Evolutionary conservation across 1,140 invertebrate genomes (phyloP), one percentile per base, ranked within the genome.

Genomic region (Aplysia californica): DNA sequence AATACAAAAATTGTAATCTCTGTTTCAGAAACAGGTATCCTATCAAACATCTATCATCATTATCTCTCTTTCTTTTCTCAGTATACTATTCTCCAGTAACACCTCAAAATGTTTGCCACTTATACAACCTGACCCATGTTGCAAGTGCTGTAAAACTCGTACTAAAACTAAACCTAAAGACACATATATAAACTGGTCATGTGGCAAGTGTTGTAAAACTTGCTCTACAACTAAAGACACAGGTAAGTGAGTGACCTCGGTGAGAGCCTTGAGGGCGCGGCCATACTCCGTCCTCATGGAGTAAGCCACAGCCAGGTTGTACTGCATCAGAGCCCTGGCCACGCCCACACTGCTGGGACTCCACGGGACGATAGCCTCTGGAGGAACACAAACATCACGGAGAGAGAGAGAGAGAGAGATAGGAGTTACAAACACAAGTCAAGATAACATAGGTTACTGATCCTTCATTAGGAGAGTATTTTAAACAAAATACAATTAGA

Each of bases 291-390:
- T 94, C 75, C 94, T 91, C 56, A 95, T 90, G 20, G 94, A 93
- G 87, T 95, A 93, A 18, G 93, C 93, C 20, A 95, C 94, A 33
- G 95, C 94, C 76, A 96, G 91, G 88, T 96, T 96, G 81, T 96
- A 96, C 79, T 93, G 92, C 72, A 95, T 90, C 39, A 95, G 92
- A 41, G 92, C 92, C 80, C 92, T 92, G 2, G 93, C 94, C 35
- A 93, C 93, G 26, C 91, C 86, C 39, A 94, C 81, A 36, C 92
- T 93, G 71, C 92, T 91, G 1, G 95, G 94, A 83, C 92, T 93
- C 95, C 95, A 96, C 2, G 79, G 74, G 56, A 82, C 80, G 36
- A 85, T 75, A 38, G 84, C 71, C 76, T 91, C 89, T 89, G 78
- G 29, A 67, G 33, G 20, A 2, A 78, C 20, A 39, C 39, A 35